phyloP scores from a whole-genome alignment of 2,797 vertebrate genomes.

The Bradypodion ventrale region DNA sequence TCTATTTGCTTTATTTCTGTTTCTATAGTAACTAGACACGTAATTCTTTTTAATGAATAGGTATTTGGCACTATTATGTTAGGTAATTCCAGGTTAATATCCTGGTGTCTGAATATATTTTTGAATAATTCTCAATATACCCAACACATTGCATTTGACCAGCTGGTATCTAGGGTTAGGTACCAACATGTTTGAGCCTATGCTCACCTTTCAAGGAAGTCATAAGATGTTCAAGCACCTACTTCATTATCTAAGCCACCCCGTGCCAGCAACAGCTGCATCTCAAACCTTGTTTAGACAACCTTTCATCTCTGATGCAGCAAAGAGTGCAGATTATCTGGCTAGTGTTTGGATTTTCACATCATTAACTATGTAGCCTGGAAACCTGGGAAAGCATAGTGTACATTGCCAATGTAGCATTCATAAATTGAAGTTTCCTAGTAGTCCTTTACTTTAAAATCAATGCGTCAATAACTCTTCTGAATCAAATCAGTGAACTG shows the following conservation, averaged over 20 bases:
- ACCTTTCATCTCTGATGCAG: neutral
- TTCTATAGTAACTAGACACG: slow-evolving; percentile 73
- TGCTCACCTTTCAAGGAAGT: neutral
- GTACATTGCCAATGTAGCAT: slow-evolving; percentile 33
- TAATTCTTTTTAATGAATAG: slow-evolving; percentile 72
- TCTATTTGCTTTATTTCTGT: slow-evolving; percentile 68
- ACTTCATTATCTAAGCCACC: neutral
- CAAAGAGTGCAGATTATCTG: neutral
- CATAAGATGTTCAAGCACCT: neutral
- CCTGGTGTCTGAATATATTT: slow-evolving; percentile 40
- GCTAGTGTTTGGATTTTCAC: neutral
- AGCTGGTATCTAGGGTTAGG: neutral
- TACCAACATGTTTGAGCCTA: neutral
- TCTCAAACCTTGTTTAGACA: neutral
- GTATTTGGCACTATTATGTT: slow-evolving; percentile 70
- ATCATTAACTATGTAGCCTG: slow-evolving; percentile 47
- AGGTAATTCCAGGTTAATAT: slow-evolving; percentile 65
- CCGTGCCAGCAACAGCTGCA: neutral
- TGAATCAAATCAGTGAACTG: slow-evolving; percentile 41
- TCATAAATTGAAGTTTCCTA: slow-evolving; percentile 39
- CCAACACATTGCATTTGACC: neutral
- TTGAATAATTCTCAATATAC: slow-evolving; percentile 9
- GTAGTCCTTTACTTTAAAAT: slow-evolving; percentile 50
- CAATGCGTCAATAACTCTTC: slow-evolving; percentile 39
- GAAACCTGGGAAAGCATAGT: slow-evolving; percentile 43